Conservation (phyloP, 2,113 vertebrate genomes). For the Enhydra lutris region DNA sequence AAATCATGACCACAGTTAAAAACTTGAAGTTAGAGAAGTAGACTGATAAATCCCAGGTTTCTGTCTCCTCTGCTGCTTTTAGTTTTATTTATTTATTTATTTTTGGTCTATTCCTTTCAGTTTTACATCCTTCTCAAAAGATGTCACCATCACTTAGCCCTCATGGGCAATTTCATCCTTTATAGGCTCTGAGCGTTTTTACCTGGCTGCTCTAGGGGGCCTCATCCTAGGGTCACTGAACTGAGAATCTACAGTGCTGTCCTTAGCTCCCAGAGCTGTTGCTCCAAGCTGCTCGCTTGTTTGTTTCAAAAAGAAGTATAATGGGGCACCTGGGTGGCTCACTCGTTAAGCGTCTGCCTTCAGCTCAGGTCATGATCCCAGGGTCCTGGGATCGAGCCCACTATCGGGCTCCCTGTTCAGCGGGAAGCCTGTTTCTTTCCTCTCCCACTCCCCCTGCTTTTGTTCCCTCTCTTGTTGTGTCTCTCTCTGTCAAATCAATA, state of each 20-base stretch:
- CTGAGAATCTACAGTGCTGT: neutral
- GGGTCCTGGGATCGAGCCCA: too few relatives aligned
- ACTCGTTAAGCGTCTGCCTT: too few relatives aligned
- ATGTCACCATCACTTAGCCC: neutral
- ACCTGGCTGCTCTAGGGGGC: neutral
- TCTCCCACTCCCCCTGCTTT: too few relatives aligned
- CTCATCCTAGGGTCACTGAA: neutral
- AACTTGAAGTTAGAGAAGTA: neutral
- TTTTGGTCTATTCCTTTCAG: neutral
- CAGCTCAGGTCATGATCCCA: too few relatives aligned
- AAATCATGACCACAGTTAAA: neutral
- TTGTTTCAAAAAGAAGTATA: neutral
- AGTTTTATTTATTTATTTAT: neutral
- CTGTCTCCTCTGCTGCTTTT: neutral
- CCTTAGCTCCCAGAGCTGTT: neutral
- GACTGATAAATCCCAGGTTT: neutral
- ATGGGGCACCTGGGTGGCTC: too few relatives aligned
- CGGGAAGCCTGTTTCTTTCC: too few relatives aligned
- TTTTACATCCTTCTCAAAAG: neutral
- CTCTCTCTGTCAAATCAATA: too few relatives aligned
- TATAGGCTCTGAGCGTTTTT: neutral
- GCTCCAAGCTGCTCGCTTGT: neutral
- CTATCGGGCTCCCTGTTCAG: too few relatives aligned
- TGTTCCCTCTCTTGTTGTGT: too few relatives aligned
- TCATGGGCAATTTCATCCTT: neutral